Evolutionary conservation across 2,888 invertebrate species (phyloP).

Genomic region (Acleris emargana): DNA sequence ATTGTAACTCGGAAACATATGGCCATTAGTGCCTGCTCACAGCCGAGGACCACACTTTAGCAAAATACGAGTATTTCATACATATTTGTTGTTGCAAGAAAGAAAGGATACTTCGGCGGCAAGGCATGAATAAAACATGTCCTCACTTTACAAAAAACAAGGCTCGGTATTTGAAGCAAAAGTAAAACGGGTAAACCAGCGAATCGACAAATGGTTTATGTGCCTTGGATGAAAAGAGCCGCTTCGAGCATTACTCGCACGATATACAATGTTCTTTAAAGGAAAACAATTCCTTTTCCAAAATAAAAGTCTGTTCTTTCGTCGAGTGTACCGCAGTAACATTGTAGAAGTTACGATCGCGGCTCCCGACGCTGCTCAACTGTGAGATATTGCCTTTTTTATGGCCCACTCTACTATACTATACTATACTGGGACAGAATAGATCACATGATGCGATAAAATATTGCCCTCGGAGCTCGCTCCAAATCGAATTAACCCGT

Average conservation of each 20-base stretch:
- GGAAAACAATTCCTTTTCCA: slow-evolving; percentile 65
- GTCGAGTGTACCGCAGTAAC: slow-evolving; percentile 73
- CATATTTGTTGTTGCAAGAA: too few species aligned
- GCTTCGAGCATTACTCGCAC: slow-evolving; percentile 24
- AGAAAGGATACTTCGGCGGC: too few species aligned
- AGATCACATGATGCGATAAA: slow-evolving; percentile 84
- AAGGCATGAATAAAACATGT: neutral
- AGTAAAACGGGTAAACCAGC: slow-evolving; percentile 1
- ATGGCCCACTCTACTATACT: slow-evolving; percentile 81
- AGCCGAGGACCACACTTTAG: too few species aligned
- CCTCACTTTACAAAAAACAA: neutral
- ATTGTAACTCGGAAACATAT: slow-evolving; percentile 36
- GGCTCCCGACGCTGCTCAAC: slow-evolving; percentile 77
- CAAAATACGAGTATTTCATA: too few species aligned
- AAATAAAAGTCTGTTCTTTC: slow-evolving; percentile 71
- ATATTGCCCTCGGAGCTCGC: slow-evolving; percentile 78
- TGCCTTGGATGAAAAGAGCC: slow-evolving; percentile 19
- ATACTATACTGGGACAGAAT: slow-evolving; percentile 80
- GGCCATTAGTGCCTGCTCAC: neutral
- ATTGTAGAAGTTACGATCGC: slow-evolving; percentile 82
- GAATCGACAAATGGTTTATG: slow-evolving; percentile 29
- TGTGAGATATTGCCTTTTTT: slow-evolving; percentile 84
- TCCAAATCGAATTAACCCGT: slow-evolving; percentile 83
- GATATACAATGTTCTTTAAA: slow-evolving; percentile 39
- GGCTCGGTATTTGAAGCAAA: neutral